Evolutionary conservation across 2,888 invertebrate species (phyloP).

Genomic region (Abrostola tripartita): DNA sequence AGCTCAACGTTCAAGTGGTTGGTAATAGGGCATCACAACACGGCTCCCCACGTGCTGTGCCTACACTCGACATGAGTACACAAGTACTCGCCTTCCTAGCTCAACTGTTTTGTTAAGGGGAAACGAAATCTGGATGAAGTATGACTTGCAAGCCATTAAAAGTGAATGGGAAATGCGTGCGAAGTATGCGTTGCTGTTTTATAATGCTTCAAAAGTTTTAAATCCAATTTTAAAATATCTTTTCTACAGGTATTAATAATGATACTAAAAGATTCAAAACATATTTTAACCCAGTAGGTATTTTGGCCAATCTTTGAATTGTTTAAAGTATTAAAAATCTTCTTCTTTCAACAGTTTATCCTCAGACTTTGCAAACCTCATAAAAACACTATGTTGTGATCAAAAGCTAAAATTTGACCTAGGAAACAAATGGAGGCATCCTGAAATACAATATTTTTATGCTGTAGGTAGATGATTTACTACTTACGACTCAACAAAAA

Average conservation of each 20-base stretch:
- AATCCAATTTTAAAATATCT: no score
- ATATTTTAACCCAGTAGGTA: no score
- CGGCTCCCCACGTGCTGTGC: constrained; percentile 61
- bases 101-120: constrained; percentile 62
- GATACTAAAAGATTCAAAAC: no score
- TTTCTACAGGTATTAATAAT: no score
- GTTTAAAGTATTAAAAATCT: no score
- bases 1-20: constrained; percentile 75
- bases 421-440: no score
- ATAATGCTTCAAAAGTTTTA: neutral
- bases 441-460: no score
- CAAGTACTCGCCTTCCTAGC: constrained; percentile 58
- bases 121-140: constrained; percentile 53
- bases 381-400: no score
- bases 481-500: neutral
- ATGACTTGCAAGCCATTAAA: constrained; percentile 25
- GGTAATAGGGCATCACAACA: constrained; percentile 82
- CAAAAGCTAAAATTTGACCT: no score
- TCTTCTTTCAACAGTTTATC: no score
- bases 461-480: neutral
- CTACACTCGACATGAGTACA: constrained; percentile 67
- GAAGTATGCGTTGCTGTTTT: neutral
- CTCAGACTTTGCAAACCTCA: no score
- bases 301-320: no score
- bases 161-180: constrained; percentile 6